A percentile compares a stretch with the other conserved stretches of the same genome.
phyloP scores from a whole-genome alignment of 2,888 invertebrate species.

The Spilosoma lubricipeda region DNA sequence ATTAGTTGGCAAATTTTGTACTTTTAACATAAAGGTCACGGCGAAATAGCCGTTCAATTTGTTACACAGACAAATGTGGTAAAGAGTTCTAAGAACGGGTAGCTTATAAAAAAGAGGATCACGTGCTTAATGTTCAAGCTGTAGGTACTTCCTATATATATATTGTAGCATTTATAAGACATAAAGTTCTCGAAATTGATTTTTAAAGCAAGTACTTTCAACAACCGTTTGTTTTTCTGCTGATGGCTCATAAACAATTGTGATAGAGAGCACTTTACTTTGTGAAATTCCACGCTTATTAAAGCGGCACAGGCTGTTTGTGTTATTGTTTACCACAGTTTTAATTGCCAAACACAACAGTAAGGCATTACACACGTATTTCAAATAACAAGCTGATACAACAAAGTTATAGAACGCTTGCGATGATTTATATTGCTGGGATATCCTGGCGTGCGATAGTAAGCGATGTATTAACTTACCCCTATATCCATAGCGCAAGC shows the following conservation, averaged over 20 bases:
- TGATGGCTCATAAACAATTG: neutral
- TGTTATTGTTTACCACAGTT: conserved; percentile 10
- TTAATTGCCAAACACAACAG: conserved; percentile 15
- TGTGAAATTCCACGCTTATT: neutral
- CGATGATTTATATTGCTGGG: conserved; percentile 76
- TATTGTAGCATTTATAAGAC: too few relatives aligned
- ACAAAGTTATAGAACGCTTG: conserved; percentile 70
- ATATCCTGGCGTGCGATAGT: conserved; percentile 68
- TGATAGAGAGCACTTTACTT: neutral
- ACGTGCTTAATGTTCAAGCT: neutral
- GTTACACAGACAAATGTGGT: too few relatives aligned
- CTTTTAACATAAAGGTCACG: too few relatives aligned
- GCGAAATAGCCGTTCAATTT: too few relatives aligned
- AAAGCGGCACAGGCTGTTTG: neutral
- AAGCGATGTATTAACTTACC: conserved; percentile 67
- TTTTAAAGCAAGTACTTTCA: neutral
- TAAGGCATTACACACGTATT: conserved; percentile 63
- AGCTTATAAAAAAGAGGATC: neutral
- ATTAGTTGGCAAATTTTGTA: too few relatives aligned
- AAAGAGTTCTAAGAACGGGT: too few relatives aligned
- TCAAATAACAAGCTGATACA: conserved; percentile 70
- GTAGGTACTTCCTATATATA: neutral
- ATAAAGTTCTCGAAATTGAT: neutral
- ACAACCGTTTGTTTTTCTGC: neutral
- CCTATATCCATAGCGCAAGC: conserved; percentile 53